Evolutionary conservation across 2,113 vertebrate species (phyloP).

Genomic region (Sardina pilchardus): DNA sequence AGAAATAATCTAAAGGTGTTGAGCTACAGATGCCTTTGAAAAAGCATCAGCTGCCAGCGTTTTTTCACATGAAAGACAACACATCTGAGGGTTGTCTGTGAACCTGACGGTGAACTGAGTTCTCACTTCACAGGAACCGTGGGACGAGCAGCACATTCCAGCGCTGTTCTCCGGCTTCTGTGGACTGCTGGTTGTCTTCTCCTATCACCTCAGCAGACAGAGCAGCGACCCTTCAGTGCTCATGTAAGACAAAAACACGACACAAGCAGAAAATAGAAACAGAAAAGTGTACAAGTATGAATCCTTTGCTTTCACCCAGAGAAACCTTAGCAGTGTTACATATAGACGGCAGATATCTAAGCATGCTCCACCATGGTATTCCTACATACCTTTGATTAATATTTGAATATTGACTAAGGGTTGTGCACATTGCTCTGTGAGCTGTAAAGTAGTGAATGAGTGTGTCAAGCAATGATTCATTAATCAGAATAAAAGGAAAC

Average conservation of each 20-base stretch:
- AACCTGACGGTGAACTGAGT: neutral
- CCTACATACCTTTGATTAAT: neutral
- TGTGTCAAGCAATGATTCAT: too few relatives aligned
- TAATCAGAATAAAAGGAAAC: too few relatives aligned
- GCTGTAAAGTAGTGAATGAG: too few relatives aligned
- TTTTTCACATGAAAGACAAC: neutral
- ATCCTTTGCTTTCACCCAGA: neutral
- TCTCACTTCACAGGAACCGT: constrained; percentile 79
- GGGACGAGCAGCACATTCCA: constrained; percentile 94
- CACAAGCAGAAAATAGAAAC: neutral
- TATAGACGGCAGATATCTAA: too few relatives aligned
- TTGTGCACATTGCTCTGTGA: too few relatives aligned
- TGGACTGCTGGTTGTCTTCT: constrained; percentile 89
- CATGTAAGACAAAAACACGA: constrained; percentile 74
- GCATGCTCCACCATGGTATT: neutral
- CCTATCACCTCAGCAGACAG: constrained; percentile 95
- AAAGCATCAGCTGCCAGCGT: neutral
- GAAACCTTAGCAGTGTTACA: neutral
- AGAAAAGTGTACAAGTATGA: neutral
- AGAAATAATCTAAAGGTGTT: neutral
- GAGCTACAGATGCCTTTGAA: neutral
- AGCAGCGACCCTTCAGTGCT: constrained; percentile 92
- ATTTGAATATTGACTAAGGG: too few relatives aligned
- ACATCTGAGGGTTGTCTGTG: neutral
- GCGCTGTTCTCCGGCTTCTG: constrained; percentile 94